A percentile compares a stretch with the other conserved stretches of the same genome.
Conservation (phyloP, 2,797 vertebrate genomes). For the Melanotaenia parkinsoni region DNA sequence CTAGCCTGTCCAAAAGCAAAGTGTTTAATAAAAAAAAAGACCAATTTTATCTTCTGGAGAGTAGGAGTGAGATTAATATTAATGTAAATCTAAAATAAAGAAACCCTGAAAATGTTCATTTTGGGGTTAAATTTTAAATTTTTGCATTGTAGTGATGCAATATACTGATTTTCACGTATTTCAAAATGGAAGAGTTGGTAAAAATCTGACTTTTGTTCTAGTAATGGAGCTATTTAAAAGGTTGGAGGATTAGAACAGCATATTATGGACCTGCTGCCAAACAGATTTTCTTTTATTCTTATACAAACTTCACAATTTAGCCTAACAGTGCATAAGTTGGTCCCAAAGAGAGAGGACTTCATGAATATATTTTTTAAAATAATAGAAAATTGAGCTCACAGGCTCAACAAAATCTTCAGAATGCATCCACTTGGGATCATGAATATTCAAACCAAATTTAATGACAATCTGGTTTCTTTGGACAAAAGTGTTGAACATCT, state of each 20-base stretch:
- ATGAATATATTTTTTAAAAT: background rate
- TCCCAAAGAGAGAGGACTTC: background rate
- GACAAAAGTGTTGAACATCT: background rate
- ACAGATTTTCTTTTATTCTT: background rate
- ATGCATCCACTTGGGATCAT: conserved; percentile 9
- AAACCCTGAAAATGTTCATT: no score
- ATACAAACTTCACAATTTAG: background rate
- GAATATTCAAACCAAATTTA: background rate
- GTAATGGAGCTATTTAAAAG: background rate
- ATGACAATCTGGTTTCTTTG: conserved; percentile 5
- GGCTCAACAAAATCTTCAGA: background rate
- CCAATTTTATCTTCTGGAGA: no score
- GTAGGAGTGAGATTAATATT: no score
- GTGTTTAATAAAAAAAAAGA: no score
- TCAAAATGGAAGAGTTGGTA: background rate
- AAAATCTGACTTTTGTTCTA: background rate
- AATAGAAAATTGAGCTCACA: background rate
- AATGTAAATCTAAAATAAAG: no score
- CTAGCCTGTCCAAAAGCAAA: no score
- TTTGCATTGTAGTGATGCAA: no score
- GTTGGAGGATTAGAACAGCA: background rate
- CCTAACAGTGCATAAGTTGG: background rate
- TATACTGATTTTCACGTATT: no score
- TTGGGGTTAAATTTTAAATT: no score
- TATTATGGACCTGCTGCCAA: background rate